Base-by-base conservation (phyloP, 35 echinoderm and acorn worm genomes). In the Apostichopus californicus region DNA sequence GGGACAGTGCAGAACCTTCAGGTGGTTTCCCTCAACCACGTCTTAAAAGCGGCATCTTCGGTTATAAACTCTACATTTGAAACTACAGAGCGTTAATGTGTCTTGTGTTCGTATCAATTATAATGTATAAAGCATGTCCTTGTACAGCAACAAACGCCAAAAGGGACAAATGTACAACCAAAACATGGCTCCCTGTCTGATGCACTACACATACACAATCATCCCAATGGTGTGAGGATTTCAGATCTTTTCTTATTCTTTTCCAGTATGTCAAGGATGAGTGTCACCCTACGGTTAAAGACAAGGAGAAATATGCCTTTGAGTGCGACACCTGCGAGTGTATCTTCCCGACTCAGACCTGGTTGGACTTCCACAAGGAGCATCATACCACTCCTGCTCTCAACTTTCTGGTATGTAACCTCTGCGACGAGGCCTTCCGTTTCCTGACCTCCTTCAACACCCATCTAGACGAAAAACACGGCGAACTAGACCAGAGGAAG, bases 381-480 rank as follows among this genome's bases (percentile, higher is more conserved):
- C 93, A 95, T 55, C 97, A 99, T 73, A 59, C 88, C 8, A 77
- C 90, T 56, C 92, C 93, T 5, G 57, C 80, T 22, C 91, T 99
- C 55, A 87, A 91, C 17, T 96, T 94, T 57, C 71, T 99, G 25
- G 93, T 96, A 9, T 99, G 97, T 70, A 89, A 77, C 55, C 56
- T 93, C 1, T 99, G 97, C 65, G 95, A 96, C 80, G 92, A 96
- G 92, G 97, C 97, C 15, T 99, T 95, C n/a, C 86, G 90, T 1
- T 99, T 92, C 70, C 86, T 99, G 12, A 96, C 95, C 13, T 85
- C 91, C 11, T 91, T 93, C 82, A 95, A 94, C 56, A 79, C 86
- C 15, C 96, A 94, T 66, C 13, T 96, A 86, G 93, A 94, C 28
- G 93, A 94, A 20, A 79, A 68, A 17, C 97, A 99, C 92, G 53